Conservation (phyloP, 1,140 invertebrate genomes). For the Portunus trituberculatus region DNA sequence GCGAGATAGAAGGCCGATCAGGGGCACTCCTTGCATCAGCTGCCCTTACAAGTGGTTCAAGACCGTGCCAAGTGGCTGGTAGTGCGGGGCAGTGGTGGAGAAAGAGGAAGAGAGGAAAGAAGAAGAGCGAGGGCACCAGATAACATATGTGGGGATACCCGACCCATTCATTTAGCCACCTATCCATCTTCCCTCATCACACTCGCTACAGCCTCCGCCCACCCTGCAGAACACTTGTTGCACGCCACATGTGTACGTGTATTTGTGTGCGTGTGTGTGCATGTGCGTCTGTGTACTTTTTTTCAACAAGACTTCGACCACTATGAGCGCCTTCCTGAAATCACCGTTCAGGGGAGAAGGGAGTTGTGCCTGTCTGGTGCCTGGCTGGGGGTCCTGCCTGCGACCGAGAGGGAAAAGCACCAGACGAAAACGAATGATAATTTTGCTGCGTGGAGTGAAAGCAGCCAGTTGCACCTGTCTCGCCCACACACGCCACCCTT, state of each 20-base stretch:
- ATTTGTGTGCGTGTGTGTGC: background rate
- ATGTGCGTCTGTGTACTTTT: background rate
- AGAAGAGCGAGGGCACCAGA: slow-evolving; percentile 14
- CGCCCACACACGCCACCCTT: background rate
- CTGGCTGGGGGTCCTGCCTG: background rate
- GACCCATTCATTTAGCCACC: slow-evolving; percentile 34
- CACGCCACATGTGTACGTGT: background rate
- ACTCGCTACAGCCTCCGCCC: background rate
- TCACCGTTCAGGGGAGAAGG: background rate
- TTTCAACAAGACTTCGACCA: too few relatives aligned
- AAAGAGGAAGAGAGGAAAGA: background rate
- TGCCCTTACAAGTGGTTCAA: background rate
- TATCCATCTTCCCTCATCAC: slow-evolving; percentile 26
- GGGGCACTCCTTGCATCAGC: background rate
- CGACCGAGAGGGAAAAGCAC: slow-evolving; percentile 5
- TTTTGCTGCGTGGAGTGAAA: slow-evolving; percentile 21
- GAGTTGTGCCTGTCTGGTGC: background rate
- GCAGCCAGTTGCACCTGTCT: background rate
- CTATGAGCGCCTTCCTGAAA: too few relatives aligned
- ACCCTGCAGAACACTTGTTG: background rate
- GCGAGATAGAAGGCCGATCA: background rate
- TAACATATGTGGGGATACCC: background rate
- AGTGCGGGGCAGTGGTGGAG: background rate
- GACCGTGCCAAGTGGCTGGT: background rate
- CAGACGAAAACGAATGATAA: slow-evolving; percentile 3